These are phyloP conservation scores for Myotis planiceps DNA, from an alignment of 2,797 vertebrate genomes.

Conservation along the genomic window DNA sequence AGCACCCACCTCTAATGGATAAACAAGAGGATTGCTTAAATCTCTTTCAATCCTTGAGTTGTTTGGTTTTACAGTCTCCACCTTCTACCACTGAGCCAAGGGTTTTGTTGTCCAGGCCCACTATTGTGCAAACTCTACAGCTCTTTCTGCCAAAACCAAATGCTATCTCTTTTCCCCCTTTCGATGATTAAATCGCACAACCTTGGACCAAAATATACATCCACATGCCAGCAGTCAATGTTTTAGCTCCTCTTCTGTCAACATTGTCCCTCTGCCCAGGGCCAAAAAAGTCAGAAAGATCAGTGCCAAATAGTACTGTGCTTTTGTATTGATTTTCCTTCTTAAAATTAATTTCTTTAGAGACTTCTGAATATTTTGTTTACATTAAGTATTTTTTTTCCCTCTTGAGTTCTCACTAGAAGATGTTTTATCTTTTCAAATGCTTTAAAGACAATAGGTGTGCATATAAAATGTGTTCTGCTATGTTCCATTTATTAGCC, in stretches of 20 bases:
- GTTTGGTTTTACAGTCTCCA: neutral
- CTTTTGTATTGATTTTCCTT: conserved; percentile 51
- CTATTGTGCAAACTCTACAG: conserved; percentile 5
- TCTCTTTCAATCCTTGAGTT: neutral
- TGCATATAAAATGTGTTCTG: neutral
- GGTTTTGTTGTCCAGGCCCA: neutral
- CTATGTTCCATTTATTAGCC: neutral
- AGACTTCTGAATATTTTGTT: conserved; percentile 66
- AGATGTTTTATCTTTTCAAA: conserved; percentile 30
- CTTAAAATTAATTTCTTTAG: conserved; percentile 56
- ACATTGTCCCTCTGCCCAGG: neutral
- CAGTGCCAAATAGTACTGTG: neutral
- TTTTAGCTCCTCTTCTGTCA: conserved; percentile 23
- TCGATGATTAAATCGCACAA: conserved; percentile 12
- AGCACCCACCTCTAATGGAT: neutral
- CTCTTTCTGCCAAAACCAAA: conserved; percentile 46
- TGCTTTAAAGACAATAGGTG: neutral
- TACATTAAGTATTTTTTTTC: neutral
- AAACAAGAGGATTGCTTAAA: neutral
- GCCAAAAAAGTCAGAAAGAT: neutral
- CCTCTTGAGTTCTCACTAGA: neutral
- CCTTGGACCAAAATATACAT: conserved; percentile 30
- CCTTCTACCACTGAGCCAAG: neutral
- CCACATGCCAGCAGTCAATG: conserved; percentile 35
- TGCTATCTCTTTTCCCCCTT: neutral